Conservation (phyloP, 92 coral and sea anemone genomes). For the Epizoanthus fatuus region DNA sequence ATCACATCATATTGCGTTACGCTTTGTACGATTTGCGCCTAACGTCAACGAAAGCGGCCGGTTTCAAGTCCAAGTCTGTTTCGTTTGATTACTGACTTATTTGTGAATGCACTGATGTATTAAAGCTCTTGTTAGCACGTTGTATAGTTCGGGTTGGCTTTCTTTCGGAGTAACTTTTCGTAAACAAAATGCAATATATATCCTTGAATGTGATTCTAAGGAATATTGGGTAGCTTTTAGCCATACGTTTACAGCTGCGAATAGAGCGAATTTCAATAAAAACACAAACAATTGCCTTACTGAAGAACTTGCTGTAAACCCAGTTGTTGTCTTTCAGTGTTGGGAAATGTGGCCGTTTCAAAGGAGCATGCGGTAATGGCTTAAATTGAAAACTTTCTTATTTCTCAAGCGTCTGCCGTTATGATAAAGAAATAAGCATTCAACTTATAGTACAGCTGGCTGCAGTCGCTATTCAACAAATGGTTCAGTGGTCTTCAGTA, state of each 20-base stretch:
- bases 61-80: no score
- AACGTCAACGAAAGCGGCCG: no score
- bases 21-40: no score
- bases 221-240: conserved; percentile 18
- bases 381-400: background rate
- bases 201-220: conserved; percentile 20
- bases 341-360: no score
- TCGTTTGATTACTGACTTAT: no score
- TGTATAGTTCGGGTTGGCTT: background rate
- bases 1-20: background rate
- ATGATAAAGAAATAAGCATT: background rate
- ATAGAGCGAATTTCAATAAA: conserved; percentile 7
- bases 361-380: no score
- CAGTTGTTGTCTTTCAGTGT: background rate
- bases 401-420: background rate
- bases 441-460: no score
- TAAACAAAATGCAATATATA: background rate
- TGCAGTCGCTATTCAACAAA: background rate
- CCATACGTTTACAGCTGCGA: conserved; percentile 7
- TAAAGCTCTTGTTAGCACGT: no score
- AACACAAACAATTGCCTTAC: background rate
- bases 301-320: background rate
- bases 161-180: conserved; percentile 29
- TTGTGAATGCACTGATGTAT: no score
- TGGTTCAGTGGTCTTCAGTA: background rate